Base-by-base conservation (phyloP, 2,113 vertebrate genomes). In the Aplodontia rufa region DNA sequence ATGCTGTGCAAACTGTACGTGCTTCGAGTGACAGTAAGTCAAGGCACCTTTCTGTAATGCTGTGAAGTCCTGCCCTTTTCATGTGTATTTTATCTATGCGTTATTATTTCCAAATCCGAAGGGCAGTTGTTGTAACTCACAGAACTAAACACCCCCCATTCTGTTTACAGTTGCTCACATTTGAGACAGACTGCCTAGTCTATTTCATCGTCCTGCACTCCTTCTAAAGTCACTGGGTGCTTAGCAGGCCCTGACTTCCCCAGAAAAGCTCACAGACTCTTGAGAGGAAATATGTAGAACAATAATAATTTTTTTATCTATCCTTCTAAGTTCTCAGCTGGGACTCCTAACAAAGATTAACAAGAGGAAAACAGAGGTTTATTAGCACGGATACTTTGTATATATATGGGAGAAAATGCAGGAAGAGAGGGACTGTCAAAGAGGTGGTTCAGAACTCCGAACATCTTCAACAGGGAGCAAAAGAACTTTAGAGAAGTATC, bases 171-270 rank as follows among this genome's bases (percentile, higher is more conserved):
- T 53, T 40, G 60, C 60, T 81, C 12, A 3, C 28, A 0, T 12
- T 42, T n/a, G 22, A 72, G 74, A 69, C 19, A 20, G 42, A 22
- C 68, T 6, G 1, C 24, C 58, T 6, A 30, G 30, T 58, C 26
- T 13, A 0, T 32, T 2, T 1, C 3, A 5, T 42, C 16, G 1
- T 14, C 49, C 37, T 30, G 26, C 24, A 20, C 35, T 35, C 20
- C 68, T 60, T 81, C 32, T 26, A 3, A 51, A 68, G 17, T 30
- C 28, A 3, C 26, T 62, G 35, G 17, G 60, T 53, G 5, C 30
- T 68, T 42, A 11, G 4, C 3, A 0, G 12, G 0, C 32, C 10
- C 72, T 42, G 30, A 28, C 58, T 85, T 95, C 64, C 30, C 51
- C 22, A n/a, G 74, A 78, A 62, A 11, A 24, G 37, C 82, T 40